Conservation (phyloP, 2,888 invertebrate genomes). For the Chrysina gloriosa region DNA sequence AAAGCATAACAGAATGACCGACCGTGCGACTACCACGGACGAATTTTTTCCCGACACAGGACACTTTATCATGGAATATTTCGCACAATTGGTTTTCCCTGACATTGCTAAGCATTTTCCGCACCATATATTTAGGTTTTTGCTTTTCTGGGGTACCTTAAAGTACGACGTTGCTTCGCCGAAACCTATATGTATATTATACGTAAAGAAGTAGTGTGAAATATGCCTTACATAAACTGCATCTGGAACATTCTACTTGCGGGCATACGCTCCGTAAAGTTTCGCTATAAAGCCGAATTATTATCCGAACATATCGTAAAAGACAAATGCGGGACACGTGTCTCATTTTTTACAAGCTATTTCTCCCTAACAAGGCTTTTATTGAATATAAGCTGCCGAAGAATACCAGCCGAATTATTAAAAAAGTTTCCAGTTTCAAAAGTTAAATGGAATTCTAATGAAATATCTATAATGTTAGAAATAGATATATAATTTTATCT, state of each 20-base stretch:
- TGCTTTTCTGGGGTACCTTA: conserved; percentile 19
- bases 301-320: conserved; percentile 23
- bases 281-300: conserved; percentile 15
- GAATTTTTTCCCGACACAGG: conserved; percentile 35
- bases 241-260: conserved; percentile 7
- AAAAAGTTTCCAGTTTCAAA: conserved; percentile 4
- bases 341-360: background rate
- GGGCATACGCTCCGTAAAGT: conserved; percentile 21
- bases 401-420: background rate
- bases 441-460: too few species aligned
- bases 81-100: conserved; percentile 47
- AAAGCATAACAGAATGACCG: conserved; percentile 24
- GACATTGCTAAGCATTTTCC: conserved; percentile 41
- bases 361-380: background rate
- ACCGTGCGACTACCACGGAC: conserved; percentile 1
- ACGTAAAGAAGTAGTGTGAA: conserved; percentile 39
- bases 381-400: background rate
- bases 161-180: conserved; percentile 13
- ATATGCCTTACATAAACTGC: conserved; percentile 37
- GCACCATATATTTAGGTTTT: conserved; percentile 32
- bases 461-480: too few species aligned
- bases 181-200: conserved; percentile 23
- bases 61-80: conserved; percentile 47
- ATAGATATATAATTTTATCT: too few species aligned
- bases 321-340: conserved; percentile 14